Conservation (phyloP, 1,140 invertebrate genomes). For the Anastrepha ludens region DNA sequence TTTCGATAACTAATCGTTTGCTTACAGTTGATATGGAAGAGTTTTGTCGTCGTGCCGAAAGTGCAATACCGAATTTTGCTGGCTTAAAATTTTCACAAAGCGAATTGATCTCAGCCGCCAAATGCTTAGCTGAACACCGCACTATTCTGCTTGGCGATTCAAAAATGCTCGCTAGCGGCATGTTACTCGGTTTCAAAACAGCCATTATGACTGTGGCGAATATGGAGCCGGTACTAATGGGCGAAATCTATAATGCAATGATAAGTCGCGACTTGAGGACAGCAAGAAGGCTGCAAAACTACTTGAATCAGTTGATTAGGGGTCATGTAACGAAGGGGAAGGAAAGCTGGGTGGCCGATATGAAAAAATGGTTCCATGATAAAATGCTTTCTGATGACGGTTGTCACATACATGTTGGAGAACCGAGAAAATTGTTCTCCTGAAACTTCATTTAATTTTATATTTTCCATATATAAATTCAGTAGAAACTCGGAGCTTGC, state of each 20-base stretch:
- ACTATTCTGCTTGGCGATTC: constrained; percentile 81
- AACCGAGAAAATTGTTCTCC: not conserved
- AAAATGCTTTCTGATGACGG: constrained; percentile 2
- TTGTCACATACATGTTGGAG: constrained; percentile 4
- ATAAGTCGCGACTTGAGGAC: constrained; percentile 67
- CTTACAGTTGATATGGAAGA: not conserved
- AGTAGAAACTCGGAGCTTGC: too few species aligned
- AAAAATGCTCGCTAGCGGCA: constrained; percentile 76
- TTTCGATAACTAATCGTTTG: not conserved
- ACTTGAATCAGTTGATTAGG: constrained; percentile 69
- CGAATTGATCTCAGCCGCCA: constrained; percentile 80
- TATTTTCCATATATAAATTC: too few species aligned
- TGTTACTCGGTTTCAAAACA: constrained; percentile 80
- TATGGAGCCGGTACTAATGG: constrained; percentile 75
- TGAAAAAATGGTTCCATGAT: constrained; percentile 67
- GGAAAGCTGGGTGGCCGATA: constrained; percentile 65
- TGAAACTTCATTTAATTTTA: too few species aligned
- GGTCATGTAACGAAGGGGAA: constrained; percentile 53
- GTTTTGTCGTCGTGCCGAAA: constrained; percentile 35
- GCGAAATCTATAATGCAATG: constrained; percentile 73
- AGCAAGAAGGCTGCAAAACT: constrained; percentile 74
- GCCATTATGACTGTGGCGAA: constrained; percentile 81
- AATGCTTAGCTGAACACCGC: constrained; percentile 76
- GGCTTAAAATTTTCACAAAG: constrained; percentile 85
- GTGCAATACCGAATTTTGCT: constrained; percentile 81